Evolutionary conservation across 2,888 invertebrate genomes (phyloP).

Genomic region (Actias luna): DNA sequence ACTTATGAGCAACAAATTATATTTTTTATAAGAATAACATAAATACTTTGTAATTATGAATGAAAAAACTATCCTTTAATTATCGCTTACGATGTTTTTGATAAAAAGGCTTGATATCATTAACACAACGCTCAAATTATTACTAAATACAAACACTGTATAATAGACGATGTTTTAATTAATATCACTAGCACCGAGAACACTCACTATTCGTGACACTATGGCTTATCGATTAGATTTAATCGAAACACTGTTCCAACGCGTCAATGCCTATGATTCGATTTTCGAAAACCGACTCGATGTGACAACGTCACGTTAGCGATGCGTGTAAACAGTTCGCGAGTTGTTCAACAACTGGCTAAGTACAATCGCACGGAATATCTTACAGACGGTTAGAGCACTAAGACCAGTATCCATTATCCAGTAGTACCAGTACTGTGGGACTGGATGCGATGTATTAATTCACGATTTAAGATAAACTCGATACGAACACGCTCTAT

Average conservation of each 20-base stretch:
- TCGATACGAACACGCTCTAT: conserved; percentile 38
- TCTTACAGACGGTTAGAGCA: conserved; percentile 3
- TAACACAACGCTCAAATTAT: conserved; percentile 22
- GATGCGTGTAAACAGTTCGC: conserved; percentile 63
- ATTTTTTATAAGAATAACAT: no score
- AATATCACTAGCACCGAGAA: conserved; percentile 40
- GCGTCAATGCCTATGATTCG: conserved; percentile 30
- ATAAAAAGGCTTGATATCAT: conserved; percentile 33
- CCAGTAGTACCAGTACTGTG: conserved; percentile 9
- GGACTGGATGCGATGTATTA: conserved; percentile 43
- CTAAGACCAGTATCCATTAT: neutral
- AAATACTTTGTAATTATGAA: no score
- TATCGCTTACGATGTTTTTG: conserved; percentile 4
- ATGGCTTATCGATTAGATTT: conserved; percentile 38
- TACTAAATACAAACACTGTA: conserved; percentile 30
- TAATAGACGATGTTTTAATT: conserved; percentile 33
- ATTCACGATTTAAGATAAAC: conserved; percentile 59
- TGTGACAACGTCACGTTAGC: conserved; percentile 37
- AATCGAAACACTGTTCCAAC: conserved; percentile 35
- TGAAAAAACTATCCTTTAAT: no score
- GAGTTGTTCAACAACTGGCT: conserved; percentile 63
- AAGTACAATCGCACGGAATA: conserved; percentile 32
- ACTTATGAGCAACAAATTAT: no score
- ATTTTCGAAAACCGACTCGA: conserved; percentile 36
- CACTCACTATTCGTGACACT: conserved; percentile 39